Evolutionary conservation across 2,113 vertebrate species (phyloP).

Genomic region (Neogobius melanostomus): DNA sequence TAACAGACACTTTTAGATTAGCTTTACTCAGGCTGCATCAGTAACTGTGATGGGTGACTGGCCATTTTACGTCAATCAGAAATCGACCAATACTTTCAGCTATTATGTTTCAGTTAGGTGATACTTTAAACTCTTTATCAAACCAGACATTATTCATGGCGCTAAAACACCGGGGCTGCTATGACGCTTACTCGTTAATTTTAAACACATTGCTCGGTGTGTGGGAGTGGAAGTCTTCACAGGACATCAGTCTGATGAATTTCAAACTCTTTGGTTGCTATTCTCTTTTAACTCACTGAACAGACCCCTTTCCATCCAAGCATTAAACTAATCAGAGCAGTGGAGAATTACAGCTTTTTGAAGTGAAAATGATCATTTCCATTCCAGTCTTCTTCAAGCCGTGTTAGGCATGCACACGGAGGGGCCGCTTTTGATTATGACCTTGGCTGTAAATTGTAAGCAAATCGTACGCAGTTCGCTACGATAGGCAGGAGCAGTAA

Average conservation of each 20-base stretch:
- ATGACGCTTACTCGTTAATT: constrained; percentile 16
- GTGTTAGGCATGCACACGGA: constrained; percentile 47
- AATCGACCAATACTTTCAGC: too few relatives aligned
- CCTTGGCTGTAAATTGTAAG: constrained; percentile 66
- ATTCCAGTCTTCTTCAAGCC: constrained; percentile 39
- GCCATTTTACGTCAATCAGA: too few relatives aligned
- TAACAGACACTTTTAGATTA: too few relatives aligned
- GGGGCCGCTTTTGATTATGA: constrained; percentile 60
- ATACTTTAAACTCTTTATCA: constrained; percentile 12
- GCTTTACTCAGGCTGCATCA: too few relatives aligned
- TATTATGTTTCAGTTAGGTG: neutral
- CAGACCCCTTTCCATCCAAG: constrained; percentile 35
- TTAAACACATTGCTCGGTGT: constrained; percentile 25
- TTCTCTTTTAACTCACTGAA: constrained; percentile 50
- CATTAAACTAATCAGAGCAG: constrained; percentile 58
- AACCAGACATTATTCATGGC: constrained; percentile 21
- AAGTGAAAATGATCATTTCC: constrained; percentile 53
- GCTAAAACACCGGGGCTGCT: constrained; percentile 19
- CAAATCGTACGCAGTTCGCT: constrained; percentile 52
- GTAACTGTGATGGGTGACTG: too few relatives aligned
- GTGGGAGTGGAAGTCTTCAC: constrained; percentile 13
- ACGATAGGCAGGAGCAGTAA: constrained; percentile 57
- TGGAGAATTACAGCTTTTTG: constrained; percentile 45
- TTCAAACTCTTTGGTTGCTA: constrained; percentile 28
- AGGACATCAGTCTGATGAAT: constrained; percentile 35